A percentile compares a stretch with the other conserved stretches of the same genome.
phyloP scores from a whole-genome alignment of 1,140 invertebrate species.

The Tetranychus urticae region DNA sequence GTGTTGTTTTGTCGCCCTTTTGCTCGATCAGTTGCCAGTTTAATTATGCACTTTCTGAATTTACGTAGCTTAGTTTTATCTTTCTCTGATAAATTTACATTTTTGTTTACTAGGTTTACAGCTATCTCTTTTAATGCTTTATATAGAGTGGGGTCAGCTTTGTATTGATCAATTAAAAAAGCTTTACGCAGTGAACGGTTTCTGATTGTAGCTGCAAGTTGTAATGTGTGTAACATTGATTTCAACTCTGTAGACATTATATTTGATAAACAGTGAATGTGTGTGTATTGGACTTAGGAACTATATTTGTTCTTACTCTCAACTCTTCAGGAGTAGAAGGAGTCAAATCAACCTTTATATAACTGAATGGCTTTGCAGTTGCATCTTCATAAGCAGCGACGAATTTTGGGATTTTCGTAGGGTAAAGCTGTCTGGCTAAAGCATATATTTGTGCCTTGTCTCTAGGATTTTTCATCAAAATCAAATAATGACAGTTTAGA shows the following conservation, averaged over 20 bases:
- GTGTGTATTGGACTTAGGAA: too few species aligned
- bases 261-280: too few species aligned
- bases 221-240: not conserved
- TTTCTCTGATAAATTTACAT: not conserved
- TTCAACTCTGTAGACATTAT: too few species aligned
- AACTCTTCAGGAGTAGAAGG: constrained; percentile 2
- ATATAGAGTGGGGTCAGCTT: not conserved
- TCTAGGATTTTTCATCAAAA: constrained; percentile 22
- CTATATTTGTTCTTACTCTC: too few species aligned
- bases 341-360: constrained; percentile 12
- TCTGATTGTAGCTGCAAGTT: not conserved
- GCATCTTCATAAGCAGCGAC: too few species aligned
- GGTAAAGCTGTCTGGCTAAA: constrained; percentile 12
- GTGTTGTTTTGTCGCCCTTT: not conserved
- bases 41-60: not conserved
- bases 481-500: constrained; percentile 16
- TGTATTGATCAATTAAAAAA: too few species aligned
- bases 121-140: not conserved
- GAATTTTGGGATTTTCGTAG: too few species aligned
- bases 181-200: not conserved
- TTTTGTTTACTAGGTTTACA: not conserved
- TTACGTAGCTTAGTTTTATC: not conserved
- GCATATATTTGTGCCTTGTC: constrained; percentile 20
- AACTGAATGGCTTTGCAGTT: too few species aligned
- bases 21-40: not conserved